Conservation (phyloP, 1,140 invertebrate species). For the Arctopsyche grandis region DNA sequence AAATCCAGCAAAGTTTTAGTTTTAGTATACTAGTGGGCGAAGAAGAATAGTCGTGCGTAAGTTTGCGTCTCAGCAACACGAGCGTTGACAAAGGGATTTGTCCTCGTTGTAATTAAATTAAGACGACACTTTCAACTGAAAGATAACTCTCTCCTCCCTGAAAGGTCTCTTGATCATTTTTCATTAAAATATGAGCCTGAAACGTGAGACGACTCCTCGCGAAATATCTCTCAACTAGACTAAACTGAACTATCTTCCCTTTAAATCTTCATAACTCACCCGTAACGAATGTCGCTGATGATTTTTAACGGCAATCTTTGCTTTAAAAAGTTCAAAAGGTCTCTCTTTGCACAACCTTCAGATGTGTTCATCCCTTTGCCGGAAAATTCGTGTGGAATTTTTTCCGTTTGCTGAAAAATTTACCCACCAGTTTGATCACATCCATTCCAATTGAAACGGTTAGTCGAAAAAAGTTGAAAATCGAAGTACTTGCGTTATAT, state of each 20-base stretch:
- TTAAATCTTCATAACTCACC: too few relatives aligned
- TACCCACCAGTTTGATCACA: constrained; percentile 27
- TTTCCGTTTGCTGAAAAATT: neutral
- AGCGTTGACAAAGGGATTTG: neutral
- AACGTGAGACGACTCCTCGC: neutral
- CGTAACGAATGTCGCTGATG: neutral
- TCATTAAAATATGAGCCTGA: neutral
- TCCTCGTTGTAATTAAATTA: neutral
- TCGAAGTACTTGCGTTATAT: too few relatives aligned
- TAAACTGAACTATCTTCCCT: too few relatives aligned
- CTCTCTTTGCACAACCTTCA: too few relatives aligned
- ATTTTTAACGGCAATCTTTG: neutral
- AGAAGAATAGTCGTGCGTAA: neutral
- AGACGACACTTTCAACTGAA: neutral
- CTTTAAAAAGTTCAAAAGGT: neutral
- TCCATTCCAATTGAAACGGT: constrained; percentile 5
- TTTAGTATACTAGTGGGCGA: too few relatives aligned
- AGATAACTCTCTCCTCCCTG: neutral
- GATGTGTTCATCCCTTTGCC: too few relatives aligned
- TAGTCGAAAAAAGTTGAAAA: neutral
- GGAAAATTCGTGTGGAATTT: constrained; percentile 2
- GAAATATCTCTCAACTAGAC: too few relatives aligned
- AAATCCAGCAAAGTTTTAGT: too few relatives aligned
- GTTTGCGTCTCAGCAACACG: neutral
- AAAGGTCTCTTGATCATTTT: neutral